Evolutionary conservation across 2,888 invertebrate genomes (phyloP), one percentile per base, ranked within the genome.

Genomic region (Tinea semifulvella): DNA sequence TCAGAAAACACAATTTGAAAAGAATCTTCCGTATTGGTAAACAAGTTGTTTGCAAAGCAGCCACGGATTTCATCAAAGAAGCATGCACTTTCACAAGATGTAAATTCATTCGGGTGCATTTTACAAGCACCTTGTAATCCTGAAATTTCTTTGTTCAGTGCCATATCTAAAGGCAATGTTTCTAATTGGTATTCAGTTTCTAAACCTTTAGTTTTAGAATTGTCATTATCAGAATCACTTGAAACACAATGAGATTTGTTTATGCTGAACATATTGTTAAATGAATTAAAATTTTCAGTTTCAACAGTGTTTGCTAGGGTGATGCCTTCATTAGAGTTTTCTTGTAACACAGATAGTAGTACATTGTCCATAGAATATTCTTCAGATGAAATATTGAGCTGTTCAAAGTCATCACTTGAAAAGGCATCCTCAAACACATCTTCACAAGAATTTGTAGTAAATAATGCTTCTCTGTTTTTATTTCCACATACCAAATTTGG

Each of bases 1-100:
- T 80, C 77, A 0, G 61, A 58, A 50, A 79, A 77, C 2, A 81
- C 80, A 5, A 80, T 77, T 60, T 79, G 77, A 55, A 76, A 81
- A 0, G 75, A 75, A 47, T 80, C 80, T 2, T 80, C 74, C 8
- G 68, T 77, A 3, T 68, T 65, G 0, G 63, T 57, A 1, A 59
- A 56, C 0, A 75, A 74, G 1, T 59, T 47, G 0, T 68, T 58
- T 7, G 57, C 59, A 49, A 80, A 80, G 17, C 68, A 55, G 0
- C 80, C 80, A 0, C 63, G 59, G 0, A 79, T 58, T 56, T 80
- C 80, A 47, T 80, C 65, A 27, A 80, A 80, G 48, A 58, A 66
- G 10, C 46, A 44, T 18, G 25, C 17, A 14, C 10, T 27, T 20
- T 26, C 20, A n/a, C 27, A 20, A 3, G 35, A 16, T 3, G 4